Conservation (phyloP, 2,797 vertebrate genomes). For the Rachycentron canadum region DNA sequence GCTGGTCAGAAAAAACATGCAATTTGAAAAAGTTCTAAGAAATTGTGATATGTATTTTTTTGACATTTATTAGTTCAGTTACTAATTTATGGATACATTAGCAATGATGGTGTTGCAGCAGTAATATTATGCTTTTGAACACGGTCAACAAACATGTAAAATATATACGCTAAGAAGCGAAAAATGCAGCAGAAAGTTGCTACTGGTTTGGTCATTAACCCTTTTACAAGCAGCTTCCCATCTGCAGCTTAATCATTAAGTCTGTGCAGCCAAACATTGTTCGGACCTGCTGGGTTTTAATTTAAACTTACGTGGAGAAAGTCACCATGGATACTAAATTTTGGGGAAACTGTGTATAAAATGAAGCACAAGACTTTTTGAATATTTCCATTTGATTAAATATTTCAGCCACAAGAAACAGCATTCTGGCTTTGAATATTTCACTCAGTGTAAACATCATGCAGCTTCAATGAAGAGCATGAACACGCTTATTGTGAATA, state of each 20-base stretch:
- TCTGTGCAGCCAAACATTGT: conserved; percentile 2
- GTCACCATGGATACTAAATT: background rate
- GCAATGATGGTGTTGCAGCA: background rate
- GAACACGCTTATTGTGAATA: conserved; percentile 9
- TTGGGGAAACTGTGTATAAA: background rate
- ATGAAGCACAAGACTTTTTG: background rate
- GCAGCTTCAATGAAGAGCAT: background rate
- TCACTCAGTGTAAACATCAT: conserved; percentile 10
- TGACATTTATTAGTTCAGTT: background rate
- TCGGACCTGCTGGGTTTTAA: conserved; percentile 7
- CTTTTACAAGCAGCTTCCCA: background rate
- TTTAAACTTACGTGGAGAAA: background rate
- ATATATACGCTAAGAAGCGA: background rate
- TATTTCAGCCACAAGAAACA: background rate
- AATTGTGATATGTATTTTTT: background rate
- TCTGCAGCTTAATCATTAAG: background rate
- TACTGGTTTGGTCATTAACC: background rate
- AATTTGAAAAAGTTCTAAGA: background rate
- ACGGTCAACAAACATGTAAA: background rate
- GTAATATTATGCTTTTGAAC: background rate
- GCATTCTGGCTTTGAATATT: conserved; percentile 1
- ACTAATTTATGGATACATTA: background rate
- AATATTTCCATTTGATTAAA: background rate
- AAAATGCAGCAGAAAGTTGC: background rate
- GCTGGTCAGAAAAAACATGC: background rate